Base-by-base conservation (phyloP, 2,888 invertebrate genomes). In the Tortrix viridana region DNA sequence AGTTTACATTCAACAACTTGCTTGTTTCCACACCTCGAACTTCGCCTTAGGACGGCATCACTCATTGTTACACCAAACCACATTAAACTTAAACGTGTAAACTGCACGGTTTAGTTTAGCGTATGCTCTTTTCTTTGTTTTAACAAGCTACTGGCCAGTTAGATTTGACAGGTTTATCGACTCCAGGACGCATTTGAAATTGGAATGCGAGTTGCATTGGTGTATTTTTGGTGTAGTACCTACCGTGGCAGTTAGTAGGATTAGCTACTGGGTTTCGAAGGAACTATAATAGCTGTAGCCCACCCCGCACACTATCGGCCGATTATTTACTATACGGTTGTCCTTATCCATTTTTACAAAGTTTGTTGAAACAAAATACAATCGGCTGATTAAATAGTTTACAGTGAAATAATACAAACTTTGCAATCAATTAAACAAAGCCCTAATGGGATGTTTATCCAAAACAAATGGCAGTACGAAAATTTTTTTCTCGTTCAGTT, bases 151-250 rank as follows among this genome's bases (percentile, higher is more conserved):
- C 71, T 69, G 72, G 71, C 63, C 63, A 59, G 69, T 71, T 73
- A 76, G 72, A 75, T 79, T 76, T 80, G 81, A 79, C 77, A 76
- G 79, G 76, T 80, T 80, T 79, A 80, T 80, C 75, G 76, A 79
- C 71, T 75, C 62, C 68, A 46, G 52, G 46, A 57, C 60, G 57
- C 44, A 49, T 65, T 57, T 50, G 67, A 61, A 66, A 69, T 68
- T 66, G 66, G 64, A 68, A 66, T 70, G 71, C 68, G 66, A 68
- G 69, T 60, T 66, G 60, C 50, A 65, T 46, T 64, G 63, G 70
- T 67, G 70, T 49, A 23, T 49, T 49, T 18, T 32, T n/a, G 14
- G 22, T 22, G 44, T 63, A 46, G 23, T 37, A 14, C 12, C 37
- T 37, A 14, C 12, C 37, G 32, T 26, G 22, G 26, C 41, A n/a